Evolutionary conservation across 2,888 invertebrate species (phyloP).

Genomic region (Pollenia labialis): DNA sequence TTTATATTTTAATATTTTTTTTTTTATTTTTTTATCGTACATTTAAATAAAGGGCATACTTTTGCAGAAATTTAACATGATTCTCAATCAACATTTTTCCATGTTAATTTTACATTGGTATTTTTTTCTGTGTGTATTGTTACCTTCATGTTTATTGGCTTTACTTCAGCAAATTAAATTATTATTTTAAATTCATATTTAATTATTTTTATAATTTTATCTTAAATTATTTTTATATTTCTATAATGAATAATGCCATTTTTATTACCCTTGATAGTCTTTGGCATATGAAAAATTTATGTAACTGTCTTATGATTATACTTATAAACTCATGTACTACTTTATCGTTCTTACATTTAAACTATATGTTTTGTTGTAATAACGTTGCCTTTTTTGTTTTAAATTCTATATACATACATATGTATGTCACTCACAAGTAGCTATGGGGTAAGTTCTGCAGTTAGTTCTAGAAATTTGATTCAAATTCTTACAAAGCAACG

Average conservation of each 20-base stretch:
- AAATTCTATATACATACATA: too few species aligned
- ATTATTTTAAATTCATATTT: too few species aligned
- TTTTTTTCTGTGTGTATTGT: too few species aligned
- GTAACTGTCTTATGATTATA: background rate
- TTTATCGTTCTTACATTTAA: background rate
- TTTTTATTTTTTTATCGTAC: too few species aligned
- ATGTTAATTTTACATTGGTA: too few species aligned
- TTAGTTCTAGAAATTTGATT: constrained; percentile 6
- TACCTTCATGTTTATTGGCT: too few species aligned
- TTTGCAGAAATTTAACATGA: too few species aligned
- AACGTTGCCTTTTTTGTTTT: constrained; percentile 16
- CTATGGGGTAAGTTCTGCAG: background rate
- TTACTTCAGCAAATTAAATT: too few species aligned
- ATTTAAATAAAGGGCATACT: too few species aligned
- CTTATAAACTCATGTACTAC: background rate
- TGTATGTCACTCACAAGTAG: constrained; percentile 3
- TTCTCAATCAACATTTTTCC: too few species aligned
- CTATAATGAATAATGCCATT: background rate
- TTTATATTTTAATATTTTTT: too few species aligned
- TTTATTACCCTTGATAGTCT: background rate
- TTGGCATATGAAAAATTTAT: background rate
- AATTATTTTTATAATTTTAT: too few species aligned
- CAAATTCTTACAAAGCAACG: constrained; percentile 25
- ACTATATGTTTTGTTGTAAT: background rate
- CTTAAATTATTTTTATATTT: background rate